Evolutionary conservation across 2,888 invertebrate genomes (phyloP).

Genomic region (Tigriopus californicus): DNA sequence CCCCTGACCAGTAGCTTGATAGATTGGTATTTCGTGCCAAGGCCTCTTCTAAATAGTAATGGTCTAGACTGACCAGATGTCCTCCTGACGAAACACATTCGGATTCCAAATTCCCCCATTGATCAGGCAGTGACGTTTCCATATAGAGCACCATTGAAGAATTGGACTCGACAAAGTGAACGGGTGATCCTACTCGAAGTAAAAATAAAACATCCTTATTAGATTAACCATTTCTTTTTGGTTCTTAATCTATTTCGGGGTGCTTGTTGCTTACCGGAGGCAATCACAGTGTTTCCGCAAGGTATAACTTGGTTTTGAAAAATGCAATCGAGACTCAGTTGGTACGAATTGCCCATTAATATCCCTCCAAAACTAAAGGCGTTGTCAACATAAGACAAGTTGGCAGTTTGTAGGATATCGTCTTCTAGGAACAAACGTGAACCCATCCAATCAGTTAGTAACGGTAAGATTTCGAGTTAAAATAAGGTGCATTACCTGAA

Average conservation of each 20-base stretch:
- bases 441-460: too few relatives aligned
- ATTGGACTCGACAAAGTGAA: background rate
- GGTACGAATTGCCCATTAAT: background rate
- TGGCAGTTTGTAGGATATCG: too few relatives aligned
- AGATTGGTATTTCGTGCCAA: background rate
- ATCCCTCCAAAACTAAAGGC: background rate
- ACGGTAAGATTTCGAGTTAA: too few relatives aligned
- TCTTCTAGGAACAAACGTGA: too few relatives aligned
- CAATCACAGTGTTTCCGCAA: background rate
- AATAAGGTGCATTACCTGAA: background rate
- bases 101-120: background rate
- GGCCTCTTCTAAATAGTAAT: background rate
- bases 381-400: too few relatives aligned
- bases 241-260: too few relatives aligned
- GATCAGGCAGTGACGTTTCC: background rate
- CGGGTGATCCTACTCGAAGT: too few relatives aligned
- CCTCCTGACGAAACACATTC: background rate
- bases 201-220: too few relatives aligned
- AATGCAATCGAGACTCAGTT: background rate
- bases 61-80: conserved; percentile 8
- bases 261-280: background rate
- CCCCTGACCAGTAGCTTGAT: conserved; percentile 1
- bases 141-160: background rate
- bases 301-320: background rate
- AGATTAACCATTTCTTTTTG: too few relatives aligned